Percentiles rank a stretch among this genome's conserved stretches.
Evolutionary conservation across 2,113 vertebrate genomes (phyloP).

Genomic region (Phasianus colchicus): DNA sequence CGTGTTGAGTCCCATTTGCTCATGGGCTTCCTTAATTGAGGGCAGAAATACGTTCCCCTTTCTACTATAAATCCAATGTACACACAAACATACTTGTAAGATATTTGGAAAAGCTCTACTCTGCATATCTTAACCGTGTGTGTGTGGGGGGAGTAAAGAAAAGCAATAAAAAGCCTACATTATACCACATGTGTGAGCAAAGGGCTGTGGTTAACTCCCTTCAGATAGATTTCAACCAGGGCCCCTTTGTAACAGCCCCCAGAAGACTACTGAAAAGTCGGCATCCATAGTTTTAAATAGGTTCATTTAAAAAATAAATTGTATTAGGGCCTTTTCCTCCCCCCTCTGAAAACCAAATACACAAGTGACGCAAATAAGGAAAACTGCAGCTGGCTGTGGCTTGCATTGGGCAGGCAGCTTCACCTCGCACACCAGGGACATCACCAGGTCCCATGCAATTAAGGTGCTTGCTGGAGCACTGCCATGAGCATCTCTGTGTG

Average conservation of each 20-base stretch:
- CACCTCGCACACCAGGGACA: accelerated
- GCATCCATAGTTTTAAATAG: slow-evolving; percentile 59
- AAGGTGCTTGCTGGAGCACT: not conserved
- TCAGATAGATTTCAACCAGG: slow-evolving; percentile 69
- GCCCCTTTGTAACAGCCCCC: slow-evolving; percentile 64
- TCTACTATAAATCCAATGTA: not conserved
- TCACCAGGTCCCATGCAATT: not conserved
- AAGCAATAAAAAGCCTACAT: slow-evolving; percentile 68
- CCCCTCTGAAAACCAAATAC: not conserved
- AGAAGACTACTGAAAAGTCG: slow-evolving; percentile 66
- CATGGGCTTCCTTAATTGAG: slow-evolving; percentile 8
- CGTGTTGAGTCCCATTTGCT: not conserved
- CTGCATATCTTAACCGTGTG: not conserved
- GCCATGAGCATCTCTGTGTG: not conserved
- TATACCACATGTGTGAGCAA: slow-evolving; percentile 65
- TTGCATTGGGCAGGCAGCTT: not conserved
- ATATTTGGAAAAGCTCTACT: slow-evolving; percentile 47
- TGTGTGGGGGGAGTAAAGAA: slow-evolving; percentile 14
- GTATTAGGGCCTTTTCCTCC: slow-evolving; percentile 43
- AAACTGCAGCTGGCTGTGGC: not conserved
- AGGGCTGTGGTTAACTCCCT: slow-evolving; percentile 68
- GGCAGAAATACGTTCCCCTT: slow-evolving; percentile 20
- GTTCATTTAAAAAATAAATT: slow-evolving; percentile 66
- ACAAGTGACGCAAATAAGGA: slow-evolving; percentile 5
- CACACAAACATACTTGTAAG: slow-evolving; percentile 35